Base-by-base conservation (phyloP, 2,113 vertebrate genomes). In the Psettodes erumei region DNA sequence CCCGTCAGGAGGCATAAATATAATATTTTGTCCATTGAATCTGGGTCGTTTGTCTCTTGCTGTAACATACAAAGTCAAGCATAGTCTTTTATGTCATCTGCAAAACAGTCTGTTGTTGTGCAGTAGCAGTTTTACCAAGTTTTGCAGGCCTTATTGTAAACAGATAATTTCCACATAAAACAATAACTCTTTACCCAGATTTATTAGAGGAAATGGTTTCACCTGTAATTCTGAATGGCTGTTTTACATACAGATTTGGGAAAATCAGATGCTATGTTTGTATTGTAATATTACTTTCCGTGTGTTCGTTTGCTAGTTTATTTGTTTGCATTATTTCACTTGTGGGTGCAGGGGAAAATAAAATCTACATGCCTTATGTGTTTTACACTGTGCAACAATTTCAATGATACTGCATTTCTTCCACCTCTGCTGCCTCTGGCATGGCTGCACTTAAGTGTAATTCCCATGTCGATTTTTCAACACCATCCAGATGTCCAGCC, bases 321-420 rank as follows among this genome's bases (percentile, higher is more conserved):
- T 85, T 71, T 74, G 81, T 91, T 86, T 89, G 77, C 74, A 88
- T 87, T 88, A n/a, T 90, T 90, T 85, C 88, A 91, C 83, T 71
- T 71, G 74, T 90, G 45, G 79, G 62, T 83, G 82, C 82, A 84
- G 86, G 86, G 76, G 73, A 90, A n/a, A 93, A 91, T 91, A 91
- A 93, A 91, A 82, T 87, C 80, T 84, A 87, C 78, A 91, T 90
- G 92, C 92, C 92, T 92, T 91, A 90, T 42, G 60, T 65, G 50
- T 77, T 61, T n/a, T 82, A 55, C 6, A 33, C n/a, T 47, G 42
- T 67, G 30, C 18, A 21, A 8, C 77, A 3, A 40, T 55, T 59
- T 71, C 4, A 43, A 0, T 16, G 8, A 55, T 25, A 61, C 23
- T 19, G 35, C 3, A 30, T 33, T 51, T 32, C 19, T 50, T 58